A percentile compares a stretch with the other conserved stretches of the same genome.
Conservation (phyloP, 2,797 vertebrate genomes). For the Esox masquinongy region DNA sequence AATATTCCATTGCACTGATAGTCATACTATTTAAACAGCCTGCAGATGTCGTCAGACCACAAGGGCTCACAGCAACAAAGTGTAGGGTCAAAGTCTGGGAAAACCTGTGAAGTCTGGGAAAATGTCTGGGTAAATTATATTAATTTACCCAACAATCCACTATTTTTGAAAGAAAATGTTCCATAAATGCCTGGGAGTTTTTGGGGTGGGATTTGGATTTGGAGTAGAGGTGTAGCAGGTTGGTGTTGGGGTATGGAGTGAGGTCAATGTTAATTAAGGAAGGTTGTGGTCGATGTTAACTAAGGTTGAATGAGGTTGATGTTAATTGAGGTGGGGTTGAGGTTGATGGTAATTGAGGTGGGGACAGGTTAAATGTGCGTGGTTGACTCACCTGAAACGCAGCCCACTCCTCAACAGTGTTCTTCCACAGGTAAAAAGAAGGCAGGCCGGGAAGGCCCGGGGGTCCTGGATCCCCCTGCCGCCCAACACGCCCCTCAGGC, state of each 20-base stretch:
- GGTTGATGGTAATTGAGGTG: background rate
- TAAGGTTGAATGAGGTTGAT: background rate
- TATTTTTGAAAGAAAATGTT: background rate
- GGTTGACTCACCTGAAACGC: constrained; percentile 73
- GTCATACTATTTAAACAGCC: constrained; percentile 31
- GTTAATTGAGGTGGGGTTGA: background rate
- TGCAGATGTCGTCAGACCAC: constrained; percentile 45
- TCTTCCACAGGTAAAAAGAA: constrained; percentile 82
- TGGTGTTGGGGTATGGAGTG: background rate
- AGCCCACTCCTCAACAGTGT: constrained; percentile 84
- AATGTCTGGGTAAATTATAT: background rate
- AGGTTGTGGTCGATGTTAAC: background rate
- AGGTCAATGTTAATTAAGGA: background rate
- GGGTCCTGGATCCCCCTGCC: constrained; percentile 70
- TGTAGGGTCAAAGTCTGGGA: too few relatives aligned
- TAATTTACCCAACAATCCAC: background rate
- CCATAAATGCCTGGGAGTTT: background rate
- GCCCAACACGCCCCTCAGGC: constrained; percentile 70
- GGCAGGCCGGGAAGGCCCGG: constrained; percentile 80
- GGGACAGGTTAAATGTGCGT: too few relatives aligned
- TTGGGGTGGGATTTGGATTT: background rate
- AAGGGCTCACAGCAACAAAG: too few relatives aligned
- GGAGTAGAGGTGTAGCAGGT: background rate
- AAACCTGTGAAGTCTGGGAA: background rate
- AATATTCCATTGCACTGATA: constrained; percentile 44